Percentiles rank a stretch among this genome's conserved stretches.
phyloP scores from a whole-genome alignment of 1,140 invertebrate genomes.

The Physella acuta region DNA sequence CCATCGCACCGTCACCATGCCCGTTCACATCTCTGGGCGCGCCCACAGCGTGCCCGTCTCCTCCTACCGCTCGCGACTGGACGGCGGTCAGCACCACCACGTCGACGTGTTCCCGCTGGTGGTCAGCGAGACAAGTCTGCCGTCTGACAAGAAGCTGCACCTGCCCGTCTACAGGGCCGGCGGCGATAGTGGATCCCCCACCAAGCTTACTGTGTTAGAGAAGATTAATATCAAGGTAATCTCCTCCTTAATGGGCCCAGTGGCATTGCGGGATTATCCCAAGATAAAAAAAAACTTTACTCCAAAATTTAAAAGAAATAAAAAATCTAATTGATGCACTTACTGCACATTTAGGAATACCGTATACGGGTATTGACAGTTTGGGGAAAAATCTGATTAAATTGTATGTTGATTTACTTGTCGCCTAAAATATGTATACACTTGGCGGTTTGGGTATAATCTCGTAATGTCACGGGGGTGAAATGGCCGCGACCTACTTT shows the following conservation, averaged over 20 bases:
- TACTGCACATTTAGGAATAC: too few species aligned
- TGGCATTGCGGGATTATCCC: not conserved
- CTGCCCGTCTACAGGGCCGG: conserved; percentile 13
- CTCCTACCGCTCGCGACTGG: conserved; percentile 19
- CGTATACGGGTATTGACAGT: too few species aligned
- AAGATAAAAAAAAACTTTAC: too few species aligned
- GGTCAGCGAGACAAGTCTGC: conserved; percentile 16
- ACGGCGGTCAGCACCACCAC: conserved; percentile 21
- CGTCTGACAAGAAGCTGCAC: conserved; percentile 9
- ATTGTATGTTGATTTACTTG: too few species aligned
- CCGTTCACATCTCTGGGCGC: conserved; percentile 12
- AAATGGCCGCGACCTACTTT: too few species aligned
- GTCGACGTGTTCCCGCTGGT: conserved; percentile 25
- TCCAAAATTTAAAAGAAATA: too few species aligned
- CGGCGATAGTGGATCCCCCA: conserved; percentile 6
- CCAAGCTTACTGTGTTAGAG: conserved; percentile 25
- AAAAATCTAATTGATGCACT: too few species aligned
- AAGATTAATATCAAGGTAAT: conserved; percentile 30
- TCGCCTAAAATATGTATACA: too few species aligned
- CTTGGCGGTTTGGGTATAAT: too few species aligned
- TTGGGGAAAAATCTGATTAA: too few species aligned
- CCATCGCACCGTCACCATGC: conserved; percentile 19
- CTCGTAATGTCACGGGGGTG: too few species aligned
- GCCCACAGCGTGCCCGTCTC: conserved; percentile 15
- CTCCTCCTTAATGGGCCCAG: not conserved